Evolutionary conservation across 1,140 invertebrate species (phyloP).

Genomic region (Lamellibrachia luymesi): DNA sequence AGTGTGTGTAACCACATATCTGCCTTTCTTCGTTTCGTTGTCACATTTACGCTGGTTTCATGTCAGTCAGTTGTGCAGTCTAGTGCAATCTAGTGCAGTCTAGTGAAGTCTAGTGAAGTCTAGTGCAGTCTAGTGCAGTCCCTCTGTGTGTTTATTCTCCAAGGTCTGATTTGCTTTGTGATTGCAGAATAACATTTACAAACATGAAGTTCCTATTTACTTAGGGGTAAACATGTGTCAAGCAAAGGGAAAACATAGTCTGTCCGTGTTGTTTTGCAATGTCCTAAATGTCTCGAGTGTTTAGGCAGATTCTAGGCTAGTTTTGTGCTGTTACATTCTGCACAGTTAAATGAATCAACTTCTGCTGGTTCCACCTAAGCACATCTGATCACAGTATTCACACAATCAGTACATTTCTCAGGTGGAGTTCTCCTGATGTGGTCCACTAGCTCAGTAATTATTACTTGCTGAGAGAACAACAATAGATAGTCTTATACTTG

Average conservation of each 20-base stretch:
- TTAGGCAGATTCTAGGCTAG: not conserved
- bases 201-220: not conserved
- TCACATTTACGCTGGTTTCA: not conserved
- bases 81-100: no score
- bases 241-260: no score
- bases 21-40: not conserved
- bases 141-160: not conserved
- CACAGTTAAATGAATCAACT: no score
- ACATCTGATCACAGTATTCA: not conserved
- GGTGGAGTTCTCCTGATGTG: not conserved
- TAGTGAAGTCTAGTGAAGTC: no score
- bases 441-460: not conserved
- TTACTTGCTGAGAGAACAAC: not conserved
- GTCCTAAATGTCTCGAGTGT: not conserved
- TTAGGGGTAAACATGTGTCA: not conserved
- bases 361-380: not conserved
- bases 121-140: no score
- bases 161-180: not conserved
- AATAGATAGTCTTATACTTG: not conserved
- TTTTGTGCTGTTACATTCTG: no score
- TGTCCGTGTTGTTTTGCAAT: no score
- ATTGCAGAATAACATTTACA: not conserved
- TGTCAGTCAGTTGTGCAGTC: no score
- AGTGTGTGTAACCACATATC: not conserved
- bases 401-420: not conserved